Evolutionary conservation across 2,113 vertebrate genomes (phyloP), one percentile per base, ranked within the genome.

Genomic region (Vulpes vulpes): DNA sequence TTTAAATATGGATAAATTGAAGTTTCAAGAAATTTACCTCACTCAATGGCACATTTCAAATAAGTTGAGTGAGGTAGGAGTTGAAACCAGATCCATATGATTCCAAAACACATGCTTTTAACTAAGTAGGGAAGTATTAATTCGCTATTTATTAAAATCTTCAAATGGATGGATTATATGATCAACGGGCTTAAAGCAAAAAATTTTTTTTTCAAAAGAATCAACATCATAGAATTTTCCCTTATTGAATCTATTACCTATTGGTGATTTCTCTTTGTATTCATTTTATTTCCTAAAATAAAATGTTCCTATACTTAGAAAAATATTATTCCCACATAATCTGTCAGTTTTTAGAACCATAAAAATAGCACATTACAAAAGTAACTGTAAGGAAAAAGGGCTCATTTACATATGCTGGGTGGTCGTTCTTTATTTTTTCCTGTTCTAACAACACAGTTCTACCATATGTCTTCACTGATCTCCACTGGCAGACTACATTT

Each of bases 301-400:
- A 93, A 96, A 88, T 84, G 3, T 84, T 97, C 83, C 86, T 73
- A 81, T 62, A 62, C 59, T 93, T 95, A 65, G 22, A 91, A 97
- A 94, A 95, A 76, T 71, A 91, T 62, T 71, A 95, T 88, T 79
- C 51, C 19, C 17, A 84, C 2, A 94, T 16, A 86, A 89, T 89
- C 49, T 93, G 62, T 49, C 78, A 74, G 79, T 43, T 81, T 81
- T 97, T 89, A 96, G 78, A 89, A 38, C 59, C 78, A 78, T 38
- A 81, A 83, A 43, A 89, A 85, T 43, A 82, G 3, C 53, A 5
- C 17, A 81, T 85, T 89, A 94, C 49, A 67, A 94, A 81, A 64
- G 22, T 27, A 73, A 73, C 22, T 60, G 7, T 51, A 88, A n/a
- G 27, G 90, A 74, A 20, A 80, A 89, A 80, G 17, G 4, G 73